Conservation (phyloP, 2,797 vertebrate species). For the Syndactyla subalaris region DNA sequence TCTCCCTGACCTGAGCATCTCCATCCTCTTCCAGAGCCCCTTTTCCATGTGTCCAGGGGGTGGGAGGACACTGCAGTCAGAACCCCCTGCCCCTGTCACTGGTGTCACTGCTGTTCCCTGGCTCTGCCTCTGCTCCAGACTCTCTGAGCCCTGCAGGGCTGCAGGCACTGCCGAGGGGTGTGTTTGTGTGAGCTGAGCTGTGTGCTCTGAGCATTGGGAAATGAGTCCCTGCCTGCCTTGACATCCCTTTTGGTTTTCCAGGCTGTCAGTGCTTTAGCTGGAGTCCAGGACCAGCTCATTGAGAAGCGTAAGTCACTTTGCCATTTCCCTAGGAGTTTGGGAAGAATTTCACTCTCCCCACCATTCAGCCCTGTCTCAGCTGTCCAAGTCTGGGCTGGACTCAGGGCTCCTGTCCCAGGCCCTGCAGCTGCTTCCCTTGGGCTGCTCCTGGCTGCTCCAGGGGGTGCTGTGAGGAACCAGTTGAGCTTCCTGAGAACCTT, state of each 20-base stretch:
- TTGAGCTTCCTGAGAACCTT: neutral
- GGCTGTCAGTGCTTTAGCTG: conserved; percentile 95
- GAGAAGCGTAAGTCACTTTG: conserved; percentile 91
- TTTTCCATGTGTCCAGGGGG: accelerated
- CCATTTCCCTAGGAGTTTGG: neutral
- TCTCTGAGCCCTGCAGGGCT: accelerated
- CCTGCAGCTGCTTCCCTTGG: neutral
- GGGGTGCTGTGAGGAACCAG: neutral
- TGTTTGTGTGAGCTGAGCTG: neutral
- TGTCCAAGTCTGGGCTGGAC: neutral
- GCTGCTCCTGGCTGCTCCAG: neutral
- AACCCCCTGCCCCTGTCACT: neutral
- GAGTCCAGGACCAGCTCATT: conserved; percentile 96
- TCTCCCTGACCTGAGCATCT: accelerated
- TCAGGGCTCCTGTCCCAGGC: neutral
- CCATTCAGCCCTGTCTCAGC: neutral
- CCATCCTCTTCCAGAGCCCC: neutral
- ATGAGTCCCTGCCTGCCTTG: neutral
- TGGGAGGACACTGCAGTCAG: accelerated
- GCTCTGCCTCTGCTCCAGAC: neutral
- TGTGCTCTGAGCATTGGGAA: accelerated
- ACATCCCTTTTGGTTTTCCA: conserved; percentile 58
- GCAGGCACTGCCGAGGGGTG: accelerated
- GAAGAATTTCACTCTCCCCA: neutral
- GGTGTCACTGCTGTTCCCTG: neutral